Evolutionary conservation across 1,140 invertebrate species (phyloP).

Genomic region (Saccostrea glomerata): DNA sequence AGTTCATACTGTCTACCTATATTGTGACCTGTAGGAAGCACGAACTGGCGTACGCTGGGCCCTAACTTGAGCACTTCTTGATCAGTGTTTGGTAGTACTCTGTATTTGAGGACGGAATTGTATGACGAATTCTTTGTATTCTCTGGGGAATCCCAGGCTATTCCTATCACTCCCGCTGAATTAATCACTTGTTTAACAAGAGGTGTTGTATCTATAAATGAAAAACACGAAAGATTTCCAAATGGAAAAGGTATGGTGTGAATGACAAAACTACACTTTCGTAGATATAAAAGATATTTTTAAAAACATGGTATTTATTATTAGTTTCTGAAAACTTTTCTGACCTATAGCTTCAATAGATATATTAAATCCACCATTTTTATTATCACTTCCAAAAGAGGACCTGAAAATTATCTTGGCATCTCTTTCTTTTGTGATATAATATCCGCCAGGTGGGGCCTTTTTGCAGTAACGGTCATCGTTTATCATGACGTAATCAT

Average conservation of each 20-base stretch:
- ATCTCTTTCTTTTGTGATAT: not conserved
- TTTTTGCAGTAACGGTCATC: conserved; percentile 31
- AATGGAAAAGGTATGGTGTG: not conserved
- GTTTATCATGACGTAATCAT: conserved; percentile 47
- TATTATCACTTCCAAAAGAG: not conserved
- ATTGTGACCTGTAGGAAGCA: conserved; percentile 36
- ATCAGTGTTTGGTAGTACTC: conserved; percentile 32
- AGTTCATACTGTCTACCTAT: conserved; percentile 47
- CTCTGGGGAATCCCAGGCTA: conserved; percentile 48
- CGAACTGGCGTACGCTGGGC: conserved; percentile 9
- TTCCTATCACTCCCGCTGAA: conserved; percentile 39
- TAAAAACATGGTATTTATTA: not conserved
- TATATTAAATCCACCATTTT: conserved; percentile 49
- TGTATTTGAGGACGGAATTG: conserved; percentile 43
- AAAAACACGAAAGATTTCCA: not conserved
- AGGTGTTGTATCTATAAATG: conserved; percentile 15
- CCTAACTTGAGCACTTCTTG: conserved; percentile 38
- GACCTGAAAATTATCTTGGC: conserved; percentile 50
- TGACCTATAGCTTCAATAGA: conserved; percentile 44
- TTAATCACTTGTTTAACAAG: conserved; percentile 16
- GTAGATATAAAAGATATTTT: not conserved
- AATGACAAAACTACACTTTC: not conserved
- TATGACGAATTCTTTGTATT: conserved; percentile 1
- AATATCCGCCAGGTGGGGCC: conserved; percentile 18
- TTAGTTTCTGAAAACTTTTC: not conserved